phyloP scores from a whole-genome alignment of 2,797 vertebrate genomes.

The Tachyglossus aculeatus region DNA sequence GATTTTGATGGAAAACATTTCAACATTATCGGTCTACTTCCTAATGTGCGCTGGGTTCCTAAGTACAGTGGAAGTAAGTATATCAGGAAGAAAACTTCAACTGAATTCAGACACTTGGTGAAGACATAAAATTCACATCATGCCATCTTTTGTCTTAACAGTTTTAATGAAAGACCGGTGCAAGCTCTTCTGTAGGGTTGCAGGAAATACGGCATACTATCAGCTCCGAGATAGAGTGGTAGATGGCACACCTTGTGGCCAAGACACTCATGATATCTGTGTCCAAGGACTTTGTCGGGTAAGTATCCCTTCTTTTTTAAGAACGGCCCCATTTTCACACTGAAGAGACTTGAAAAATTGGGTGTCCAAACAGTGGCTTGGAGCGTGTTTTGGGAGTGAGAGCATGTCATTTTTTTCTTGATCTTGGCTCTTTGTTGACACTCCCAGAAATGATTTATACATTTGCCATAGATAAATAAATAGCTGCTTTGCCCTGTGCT shows the following conservation, averaged over 20 bases:
- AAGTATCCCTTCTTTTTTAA: conserved; percentile 28
- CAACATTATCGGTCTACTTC: conserved; percentile 97
- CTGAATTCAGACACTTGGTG: rapidly evolving
- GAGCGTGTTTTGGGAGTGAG: neutral
- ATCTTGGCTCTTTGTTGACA: no score
- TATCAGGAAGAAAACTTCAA: rapidly evolving
- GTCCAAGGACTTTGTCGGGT: conserved; percentile 98
- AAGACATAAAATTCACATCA: neutral
- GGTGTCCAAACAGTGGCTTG: neutral
- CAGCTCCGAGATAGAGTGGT: conserved; percentile 96
- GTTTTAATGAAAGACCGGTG: conserved; percentile 98
- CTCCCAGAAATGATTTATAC: no score
- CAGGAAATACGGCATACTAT: conserved; percentile 94
- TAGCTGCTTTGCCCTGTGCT: no score
- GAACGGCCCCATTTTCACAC: neutral
- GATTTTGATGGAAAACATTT: conserved; percentile 94
- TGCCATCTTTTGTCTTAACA: conserved; percentile 48
- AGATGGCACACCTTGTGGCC: conserved; percentile 94
- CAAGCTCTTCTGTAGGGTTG: conserved; percentile 96
- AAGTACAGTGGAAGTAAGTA: conserved; percentile 98
- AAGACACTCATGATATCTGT: conserved; percentile 97
- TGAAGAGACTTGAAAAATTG: neutral
- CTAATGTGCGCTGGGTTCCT: conserved; percentile 96
- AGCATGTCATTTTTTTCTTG: no score
- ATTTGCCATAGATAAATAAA: no score